Evolutionary conservation across 2,113 vertebrate genomes (phyloP).

Genomic region (Percopsis transmontana): DNA sequence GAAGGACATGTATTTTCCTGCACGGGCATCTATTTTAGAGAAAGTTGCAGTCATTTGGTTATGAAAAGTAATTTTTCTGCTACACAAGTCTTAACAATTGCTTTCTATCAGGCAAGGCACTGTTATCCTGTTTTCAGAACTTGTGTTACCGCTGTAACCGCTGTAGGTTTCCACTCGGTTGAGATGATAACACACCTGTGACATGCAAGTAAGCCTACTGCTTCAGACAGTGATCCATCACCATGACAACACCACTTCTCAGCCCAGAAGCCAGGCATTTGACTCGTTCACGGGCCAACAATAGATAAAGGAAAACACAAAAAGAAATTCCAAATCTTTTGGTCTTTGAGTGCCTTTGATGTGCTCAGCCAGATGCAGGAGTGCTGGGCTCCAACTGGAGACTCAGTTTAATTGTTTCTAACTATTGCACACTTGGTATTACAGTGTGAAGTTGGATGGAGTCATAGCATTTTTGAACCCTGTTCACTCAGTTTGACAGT

Average conservation of each 20-base stretch:
- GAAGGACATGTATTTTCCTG: slow-evolving; percentile 11
- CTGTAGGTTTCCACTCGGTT: background rate
- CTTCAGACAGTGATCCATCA: slow-evolving; percentile 25
- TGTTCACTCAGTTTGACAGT: background rate
- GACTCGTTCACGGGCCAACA: slow-evolving; percentile 34
- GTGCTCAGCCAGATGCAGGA: slow-evolving; percentile 49
- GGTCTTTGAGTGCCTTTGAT: slow-evolving; percentile 72
- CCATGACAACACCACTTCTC: slow-evolving; percentile 43
- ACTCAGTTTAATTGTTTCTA: slow-evolving; percentile 24
- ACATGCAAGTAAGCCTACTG: slow-evolving; percentile 12
- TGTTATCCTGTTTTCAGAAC: too few relatives aligned
- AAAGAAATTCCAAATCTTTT: slow-evolving; percentile 60
- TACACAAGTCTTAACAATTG: too few relatives aligned
- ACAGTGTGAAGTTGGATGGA: too few relatives aligned
- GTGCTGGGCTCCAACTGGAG: slow-evolving; percentile 46
- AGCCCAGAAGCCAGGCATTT: slow-evolving; percentile 37
- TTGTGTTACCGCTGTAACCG: too few relatives aligned
- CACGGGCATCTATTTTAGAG: background rate
- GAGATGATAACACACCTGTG: slow-evolving; percentile 17
- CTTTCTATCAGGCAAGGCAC: too few relatives aligned
- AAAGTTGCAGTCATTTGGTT: too few relatives aligned
- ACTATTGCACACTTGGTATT: slow-evolving; percentile 18
- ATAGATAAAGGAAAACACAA: slow-evolving; percentile 37
- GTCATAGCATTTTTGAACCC: too few relatives aligned
- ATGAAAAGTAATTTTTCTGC: too few relatives aligned